Evolutionary conservation across 2,797 vertebrate species (phyloP).

Genomic region (Carapus acus): DNA sequence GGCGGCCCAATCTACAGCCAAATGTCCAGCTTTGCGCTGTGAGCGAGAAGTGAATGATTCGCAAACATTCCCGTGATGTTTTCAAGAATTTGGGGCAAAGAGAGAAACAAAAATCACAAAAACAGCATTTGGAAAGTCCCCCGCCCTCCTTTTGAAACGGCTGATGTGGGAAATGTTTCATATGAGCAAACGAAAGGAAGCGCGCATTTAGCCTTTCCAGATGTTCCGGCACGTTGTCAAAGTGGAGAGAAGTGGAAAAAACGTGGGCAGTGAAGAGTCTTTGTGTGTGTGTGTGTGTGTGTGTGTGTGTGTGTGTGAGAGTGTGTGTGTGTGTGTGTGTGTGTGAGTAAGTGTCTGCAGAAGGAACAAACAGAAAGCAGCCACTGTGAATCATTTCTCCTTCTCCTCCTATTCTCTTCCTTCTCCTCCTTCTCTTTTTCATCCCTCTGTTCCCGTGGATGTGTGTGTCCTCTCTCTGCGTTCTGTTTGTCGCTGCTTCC

Average conservation of each 20-base stretch:
- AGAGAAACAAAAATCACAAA: too few species aligned
- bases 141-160: slow-evolving; percentile 6
- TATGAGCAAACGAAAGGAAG: slow-evolving; percentile 37
- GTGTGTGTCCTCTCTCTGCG: too few species aligned
- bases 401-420: too few species aligned
- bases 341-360: too few species aligned
- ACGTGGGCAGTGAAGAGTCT: slow-evolving; percentile 39
- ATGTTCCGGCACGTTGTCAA: slow-evolving; percentile 46
- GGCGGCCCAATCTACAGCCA: slow-evolving; percentile 23
- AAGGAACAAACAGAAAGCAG: too few species aligned
- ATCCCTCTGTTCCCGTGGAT: too few species aligned
- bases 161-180: slow-evolving; percentile 45
- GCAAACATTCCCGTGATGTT: slow-evolving; percentile 4
- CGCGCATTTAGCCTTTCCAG: slow-evolving; percentile 30
- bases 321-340: too few species aligned
- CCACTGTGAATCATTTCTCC: too few species aligned
- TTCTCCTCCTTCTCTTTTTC: too few species aligned
- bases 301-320: too few species aligned
- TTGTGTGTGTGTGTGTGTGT: too few species aligned
- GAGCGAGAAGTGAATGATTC: slow-evolving; percentile 12
- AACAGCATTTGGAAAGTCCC: slow-evolving; percentile 14
- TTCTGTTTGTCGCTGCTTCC: too few species aligned
- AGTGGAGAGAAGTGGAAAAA: slow-evolving; percentile 65
- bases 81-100: slow-evolving; percentile 6
- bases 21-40: slow-evolving; percentile 16